Evolutionary conservation across 2,888 invertebrate genomes (phyloP), one percentile per base, ranked within the genome.

Genomic region (Microplitis deprimator): DNA sequence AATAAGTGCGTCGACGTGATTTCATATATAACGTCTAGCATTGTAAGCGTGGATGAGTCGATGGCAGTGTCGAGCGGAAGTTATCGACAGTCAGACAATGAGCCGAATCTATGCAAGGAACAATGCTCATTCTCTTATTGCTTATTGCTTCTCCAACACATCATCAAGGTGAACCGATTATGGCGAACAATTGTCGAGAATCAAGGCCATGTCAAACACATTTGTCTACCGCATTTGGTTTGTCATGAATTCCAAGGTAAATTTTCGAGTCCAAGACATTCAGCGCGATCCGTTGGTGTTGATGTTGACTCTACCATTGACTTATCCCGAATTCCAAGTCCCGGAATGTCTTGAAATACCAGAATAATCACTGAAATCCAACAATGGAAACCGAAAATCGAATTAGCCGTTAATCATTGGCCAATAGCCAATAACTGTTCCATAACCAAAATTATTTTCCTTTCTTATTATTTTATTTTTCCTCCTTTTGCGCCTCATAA

Each of bases 61-160:
- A 38, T 17, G 20, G 20, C 20, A 65, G 67, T 65, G 40, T 17
- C 10, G 82, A 79, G 82, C 85, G 87, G 86, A 87, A 86, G 86
- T 84, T 84, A 82, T 82, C 83, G 82, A 86, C 87, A 88, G 85
- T 87, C 86, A 87, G 84, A 68, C 62, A 76, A 72, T 83, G 78
- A 79, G 78, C 77, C 82, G 85, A 85, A 85, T 83, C 80, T 83
- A 82, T 85, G 83, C 81, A 84, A 60, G 59, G 72, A 85, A 88
- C 86, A 87, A 87, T 86, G 84, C 83, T 83, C 77, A 78, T 80
- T 77, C 69, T 81, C 77, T 77, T 75, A 82, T 80, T 86, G 84
- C 83, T 83, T 78, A 78, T 80, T 77, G 73, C 81, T 79, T 80
- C 79, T 75, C 69, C 77, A 69, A 82, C 79, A 81, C 82, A 29